phyloP scores from a whole-genome alignment of 2,797 vertebrate genomes.

The Cirrhinus molitorella region DNA sequence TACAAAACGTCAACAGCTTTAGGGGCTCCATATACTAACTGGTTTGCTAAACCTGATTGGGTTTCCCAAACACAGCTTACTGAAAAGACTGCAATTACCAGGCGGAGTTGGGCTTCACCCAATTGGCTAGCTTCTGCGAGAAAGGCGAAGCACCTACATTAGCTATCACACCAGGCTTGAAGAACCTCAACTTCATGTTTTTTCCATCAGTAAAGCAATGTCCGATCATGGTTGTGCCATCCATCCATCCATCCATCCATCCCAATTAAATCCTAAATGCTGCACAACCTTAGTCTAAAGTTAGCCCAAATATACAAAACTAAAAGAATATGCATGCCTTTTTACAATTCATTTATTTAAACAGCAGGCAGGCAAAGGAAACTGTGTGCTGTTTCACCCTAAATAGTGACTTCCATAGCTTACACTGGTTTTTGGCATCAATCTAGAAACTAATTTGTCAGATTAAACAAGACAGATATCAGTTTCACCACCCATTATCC shows the following conservation, averaged over 20 bases:
- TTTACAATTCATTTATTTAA: not conserved
- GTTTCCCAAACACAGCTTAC: constrained; percentile 30
- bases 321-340: not conserved
- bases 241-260: not conserved
- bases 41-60: constrained; percentile 23
- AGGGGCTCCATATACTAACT: not conserved
- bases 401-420: not conserved
- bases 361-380: not conserved
- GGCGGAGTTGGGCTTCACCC: not conserved
- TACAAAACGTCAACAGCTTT: not conserved
- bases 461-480: not conserved
- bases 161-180: not conserved
- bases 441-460: not conserved
- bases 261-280: not conserved
- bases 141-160: constrained; percentile 3
- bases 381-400: not conserved
- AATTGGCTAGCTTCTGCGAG: not conserved
- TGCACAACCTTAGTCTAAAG: not conserved
- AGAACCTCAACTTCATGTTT: not conserved
- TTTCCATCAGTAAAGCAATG: not conserved
- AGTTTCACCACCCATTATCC: not conserved
- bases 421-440: not conserved
- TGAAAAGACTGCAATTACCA: constrained; percentile 44
- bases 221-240: not conserved
- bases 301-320: not conserved